Base-by-base conservation (phyloP, 2,888 invertebrate species). In the Nasonia oneida region DNA sequence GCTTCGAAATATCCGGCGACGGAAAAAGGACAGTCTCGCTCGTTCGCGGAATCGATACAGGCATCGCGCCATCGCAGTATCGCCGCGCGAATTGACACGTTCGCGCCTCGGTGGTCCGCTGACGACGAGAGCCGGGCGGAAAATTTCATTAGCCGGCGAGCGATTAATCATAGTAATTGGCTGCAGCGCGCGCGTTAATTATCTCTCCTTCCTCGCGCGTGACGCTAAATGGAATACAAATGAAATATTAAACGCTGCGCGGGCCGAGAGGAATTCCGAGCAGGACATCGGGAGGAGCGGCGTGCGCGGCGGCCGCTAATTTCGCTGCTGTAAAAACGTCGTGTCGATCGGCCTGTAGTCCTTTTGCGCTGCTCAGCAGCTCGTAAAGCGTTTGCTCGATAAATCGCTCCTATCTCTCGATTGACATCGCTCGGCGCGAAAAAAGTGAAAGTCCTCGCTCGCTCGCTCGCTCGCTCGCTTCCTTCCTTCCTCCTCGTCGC, bases 1-100 rank as follows among this genome's bases (percentile, higher is more conserved):
- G 53, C 18, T 89, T 61, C 76, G 76, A 89, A 91, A 91, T 91
- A 23, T 23, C 29, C 29, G 29, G 29, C 29, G 29, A 29, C 29
- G 29, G 29, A 1, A 29, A 29, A 29, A 29, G 29, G 29, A 29
- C 0, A 29, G 29, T 29, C 29, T 89, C 90, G 91, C 90, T 90
- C n/a, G 42, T 74, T 47, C 70, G 23, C 8, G 61, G 39, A 29
- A 23, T 23, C 70, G 23, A 23, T 23, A 23, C 23, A 23, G 23
- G 23, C 23, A 23, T 23, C 23, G 23, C 23, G 23, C 23, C 23
- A 23, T 23, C 23, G 23, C 23, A 23, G 23, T 75, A 5, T 39
- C 6, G 71, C 78, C 73, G 18, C 10, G 67, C 29, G 76, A 85
- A 85, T 85, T 85, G 85, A 85, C 81, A 85, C 64, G 85, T 81